phyloP scores from a whole-genome alignment of 2,113 vertebrate species.

The Phodopus roborovskii region DNA sequence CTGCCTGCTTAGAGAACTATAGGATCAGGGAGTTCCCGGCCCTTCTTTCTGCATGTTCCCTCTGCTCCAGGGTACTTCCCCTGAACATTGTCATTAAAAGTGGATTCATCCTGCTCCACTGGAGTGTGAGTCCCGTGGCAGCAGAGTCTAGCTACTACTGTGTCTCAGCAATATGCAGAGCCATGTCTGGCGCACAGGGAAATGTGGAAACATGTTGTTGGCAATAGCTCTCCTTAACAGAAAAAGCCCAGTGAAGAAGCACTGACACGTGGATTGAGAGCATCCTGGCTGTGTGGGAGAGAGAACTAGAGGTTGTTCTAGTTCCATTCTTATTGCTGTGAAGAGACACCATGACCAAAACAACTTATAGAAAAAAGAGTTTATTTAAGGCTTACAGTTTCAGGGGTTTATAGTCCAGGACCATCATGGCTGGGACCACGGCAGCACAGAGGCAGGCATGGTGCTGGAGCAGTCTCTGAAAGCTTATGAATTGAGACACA shows the following conservation, averaged over 20 bases:
- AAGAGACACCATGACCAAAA: not conserved
- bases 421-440: not conserved
- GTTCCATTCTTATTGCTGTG: not conserved
- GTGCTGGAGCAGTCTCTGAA: not conserved
- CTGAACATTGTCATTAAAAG: not conserved
- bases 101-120: not conserved
- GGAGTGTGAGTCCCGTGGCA: accelerated
- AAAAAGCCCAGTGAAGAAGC: not conserved
- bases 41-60: not conserved
- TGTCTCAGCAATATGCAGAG: not conserved
- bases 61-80: too few species aligned
- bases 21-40: not conserved
- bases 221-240: not conserved
- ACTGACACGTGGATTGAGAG: too few species aligned
- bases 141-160: not conserved
- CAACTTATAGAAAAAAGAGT: not conserved
- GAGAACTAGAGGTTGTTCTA: not conserved
- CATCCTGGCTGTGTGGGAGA: not conserved
- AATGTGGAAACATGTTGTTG: not conserved
- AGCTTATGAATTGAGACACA: not conserved
- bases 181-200: accelerated
- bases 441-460: not conserved
- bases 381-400: not conserved
- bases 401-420: not conserved
- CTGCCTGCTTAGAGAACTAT: not conserved